Evolutionary conservation across 64 coral and sea anemone species (phyloP), one percentile per base, ranked within the genome.

Genomic region (Montipora cactus): DNA sequence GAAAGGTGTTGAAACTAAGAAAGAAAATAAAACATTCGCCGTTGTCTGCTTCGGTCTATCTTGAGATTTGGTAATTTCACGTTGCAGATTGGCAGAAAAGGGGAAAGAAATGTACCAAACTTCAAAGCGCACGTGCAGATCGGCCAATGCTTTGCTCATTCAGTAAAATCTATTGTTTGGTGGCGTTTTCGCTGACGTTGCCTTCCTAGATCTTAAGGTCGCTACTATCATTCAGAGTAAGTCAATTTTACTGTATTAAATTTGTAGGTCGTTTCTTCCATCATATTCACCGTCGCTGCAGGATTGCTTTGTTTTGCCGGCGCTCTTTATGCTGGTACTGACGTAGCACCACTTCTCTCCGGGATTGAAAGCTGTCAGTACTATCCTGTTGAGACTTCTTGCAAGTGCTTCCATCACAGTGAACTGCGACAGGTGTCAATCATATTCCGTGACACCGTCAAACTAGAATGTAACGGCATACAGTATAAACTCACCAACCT

Each of bases 301-400:
- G 88, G 70, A 20, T 74, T 97, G n/a, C 74, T 97, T 12, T 97
- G 96, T 16, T 97, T 97, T 62, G 67, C 90, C 7, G 96, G 96
- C 44, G 96, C 89, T 0, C 8, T 97, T 55, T 67, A 89, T 49
- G 87, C 96, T 19, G 89, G 94, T 3, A 92, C 83, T 5, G 88
- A 88, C 14, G 89, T 97, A 5, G 78, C 83, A 2, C 93, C 96
- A 8, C 94, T 97, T 78, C 75, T 97, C 9, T 91, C 96, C 7
- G 77, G 62, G 68, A 95, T 97, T 77, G 93, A 94, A 69, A 88
- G 49, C 78, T 97, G 96, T 80, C 96, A 97, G 59, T 97, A 95
- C 87, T 97, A 95, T 51, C 66, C 83, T 44, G 88, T 88, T 10
- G 96, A 94, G 49, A 87, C 64, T 58, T 88, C 93, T 83, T 97